These are phyloP conservation scores for Adelosebastes latens DNA, from an alignment of 2,797 vertebrate genomes.

Conservation along the genomic window DNA sequence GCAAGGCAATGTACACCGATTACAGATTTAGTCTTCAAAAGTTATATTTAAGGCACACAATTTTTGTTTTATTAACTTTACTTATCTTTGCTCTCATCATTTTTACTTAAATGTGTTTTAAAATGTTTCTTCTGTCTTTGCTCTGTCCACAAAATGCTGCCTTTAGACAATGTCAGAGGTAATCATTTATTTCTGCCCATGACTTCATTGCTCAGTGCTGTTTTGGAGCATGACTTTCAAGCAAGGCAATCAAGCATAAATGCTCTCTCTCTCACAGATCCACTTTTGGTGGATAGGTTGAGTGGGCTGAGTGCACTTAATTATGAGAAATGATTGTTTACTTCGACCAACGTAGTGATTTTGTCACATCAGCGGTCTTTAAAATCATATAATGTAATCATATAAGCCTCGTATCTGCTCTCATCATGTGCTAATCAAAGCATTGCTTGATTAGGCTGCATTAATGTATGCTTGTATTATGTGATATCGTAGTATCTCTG, in stretches of 20 bases:
- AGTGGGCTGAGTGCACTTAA: conserved; percentile 35
- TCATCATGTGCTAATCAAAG: conserved; percentile 11
- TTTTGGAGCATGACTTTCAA: conserved; percentile 82
- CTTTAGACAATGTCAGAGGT: conserved; percentile 92
- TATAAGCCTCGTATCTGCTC: conserved; percentile 6
- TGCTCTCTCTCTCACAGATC: conserved; percentile 34
- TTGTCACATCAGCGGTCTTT: conserved; percentile 5
- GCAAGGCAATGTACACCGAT: background rate
- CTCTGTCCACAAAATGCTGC: conserved; percentile 71
- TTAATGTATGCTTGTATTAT: conserved; percentile 26
- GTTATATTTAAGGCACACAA: background rate
- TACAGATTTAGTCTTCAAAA: background rate
- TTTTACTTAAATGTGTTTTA: background rate
- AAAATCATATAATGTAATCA: conserved; percentile 4
- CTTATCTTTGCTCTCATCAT: conserved; percentile 48
- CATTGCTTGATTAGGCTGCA: conserved; percentile 25
- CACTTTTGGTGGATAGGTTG: conserved; percentile 23
- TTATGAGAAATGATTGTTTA: conserved; percentile 27
- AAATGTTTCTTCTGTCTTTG: conserved; percentile 62
- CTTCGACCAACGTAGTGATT: conserved; percentile 1
- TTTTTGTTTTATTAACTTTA: background rate
- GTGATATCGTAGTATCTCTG: background rate
- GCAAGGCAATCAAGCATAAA: conserved; percentile 47
- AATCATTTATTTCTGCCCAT: conserved; percentile 74
- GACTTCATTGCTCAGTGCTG: conserved; percentile 80